phyloP scores from a whole-genome alignment of 2,113 vertebrate species.

The Trogon melanurus region DNA sequence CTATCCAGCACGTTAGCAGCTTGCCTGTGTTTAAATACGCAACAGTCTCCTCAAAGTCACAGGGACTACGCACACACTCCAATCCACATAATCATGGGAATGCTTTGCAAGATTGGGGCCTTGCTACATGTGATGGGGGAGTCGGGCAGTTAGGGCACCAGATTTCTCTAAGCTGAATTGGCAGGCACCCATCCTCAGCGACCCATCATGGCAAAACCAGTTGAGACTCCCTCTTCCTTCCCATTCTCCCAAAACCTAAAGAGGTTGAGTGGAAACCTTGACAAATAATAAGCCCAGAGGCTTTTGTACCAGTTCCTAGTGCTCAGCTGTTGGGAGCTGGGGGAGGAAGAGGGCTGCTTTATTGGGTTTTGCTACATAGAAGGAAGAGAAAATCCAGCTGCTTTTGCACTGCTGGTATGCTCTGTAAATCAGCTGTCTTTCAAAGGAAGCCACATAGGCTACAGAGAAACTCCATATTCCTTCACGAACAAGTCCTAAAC shows the following conservation, averaged over 20 bases:
- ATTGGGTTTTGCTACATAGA: background rate
- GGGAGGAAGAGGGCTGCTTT: background rate
- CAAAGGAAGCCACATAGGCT: background rate
- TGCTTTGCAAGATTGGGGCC: background rate
- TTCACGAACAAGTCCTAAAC: background rate
- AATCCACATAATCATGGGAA: background rate
- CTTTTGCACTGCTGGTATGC: background rate
- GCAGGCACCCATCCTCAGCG: background rate
- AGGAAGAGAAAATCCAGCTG: background rate
- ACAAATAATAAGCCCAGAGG: background rate
- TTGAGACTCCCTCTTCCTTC: background rate
- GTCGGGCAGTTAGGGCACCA: fast-evolving
- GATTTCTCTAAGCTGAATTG: background rate
- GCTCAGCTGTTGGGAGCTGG: background rate
- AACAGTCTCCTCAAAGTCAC: background rate
- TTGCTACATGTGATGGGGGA: background rate
- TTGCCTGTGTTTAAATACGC: background rate
- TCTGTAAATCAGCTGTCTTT: background rate
- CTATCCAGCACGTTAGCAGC: background rate
- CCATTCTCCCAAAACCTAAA: background rate
- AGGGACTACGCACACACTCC: background rate
- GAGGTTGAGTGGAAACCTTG: background rate
- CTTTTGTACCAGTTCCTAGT: background rate
- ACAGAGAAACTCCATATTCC: background rate
- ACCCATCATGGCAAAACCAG: background rate